Base-by-base conservation (phyloP, 2,888 invertebrate species). In the Phanerotoma sp. region DNA sequence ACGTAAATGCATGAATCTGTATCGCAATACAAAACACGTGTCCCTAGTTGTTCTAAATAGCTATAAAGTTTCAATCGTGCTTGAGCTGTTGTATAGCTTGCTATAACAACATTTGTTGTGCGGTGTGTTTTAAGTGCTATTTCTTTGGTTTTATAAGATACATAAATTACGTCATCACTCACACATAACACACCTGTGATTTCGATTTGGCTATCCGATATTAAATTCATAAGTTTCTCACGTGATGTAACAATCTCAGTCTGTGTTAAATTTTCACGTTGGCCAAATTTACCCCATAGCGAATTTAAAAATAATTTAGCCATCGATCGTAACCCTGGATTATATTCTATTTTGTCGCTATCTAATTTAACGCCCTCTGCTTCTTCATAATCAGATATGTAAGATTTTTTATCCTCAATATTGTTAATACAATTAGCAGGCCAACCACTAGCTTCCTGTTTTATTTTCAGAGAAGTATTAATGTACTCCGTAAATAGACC, bases 1-100 rank as follows among this genome's bases (percentile, higher is more conserved):
- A 61, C 52, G 51, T 64, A 75, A 32, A 76, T 68, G 1, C 75
- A 63, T 4, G 66, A 66, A 54, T 75, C 75, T 1, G 75, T 78
- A 41, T 77, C 74, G 47, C 58, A 71, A 58, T 76, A 77, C 3
- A 76, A 46, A 15, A 69, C 67, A 22, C 69, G 40, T 30, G 61
- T 47, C 5, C 59, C 66, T 5, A 78, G 54, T 16, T 51, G 50
- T 7, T 75, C 65, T 4, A 78, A 53, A 20, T 69, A 68, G 3
- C 51, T 45, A 51, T 72, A 74, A 1, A 77, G 56, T 53, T 70
- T 66, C 1, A 76, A 44, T 7, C 74, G 20, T 0, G 75, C 72
- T 22, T 66, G 62, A 3, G 68, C 50, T 2, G 75, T 75, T 5
- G 71, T 72, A 75, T 1, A n/a, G n/a, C n/a, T n/a, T n/a, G n/a